Conservation (phyloP, 2,888 invertebrate species). For the Scrobipalpa atriplicella region DNA sequence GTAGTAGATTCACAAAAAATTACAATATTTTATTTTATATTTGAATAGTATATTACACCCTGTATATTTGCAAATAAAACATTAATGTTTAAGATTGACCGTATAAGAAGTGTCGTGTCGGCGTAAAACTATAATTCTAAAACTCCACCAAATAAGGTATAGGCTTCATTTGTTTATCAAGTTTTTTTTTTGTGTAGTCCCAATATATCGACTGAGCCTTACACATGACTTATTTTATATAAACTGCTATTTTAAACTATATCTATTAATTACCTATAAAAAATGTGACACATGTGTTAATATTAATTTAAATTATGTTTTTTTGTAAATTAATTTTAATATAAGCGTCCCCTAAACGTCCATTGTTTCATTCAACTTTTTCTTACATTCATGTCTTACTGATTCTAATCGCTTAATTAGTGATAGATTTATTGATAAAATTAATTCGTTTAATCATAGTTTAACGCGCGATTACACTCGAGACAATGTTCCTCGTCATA, state of each 20-base stretch:
- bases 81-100: no score
- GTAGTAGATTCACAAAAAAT: no score
- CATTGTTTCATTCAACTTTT: neutral
- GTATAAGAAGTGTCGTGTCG: no score
- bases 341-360: conserved; percentile 10
- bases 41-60: no score
- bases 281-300: conserved; percentile 13
- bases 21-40: no score
- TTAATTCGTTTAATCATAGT: conserved; percentile 15
- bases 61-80: no score
- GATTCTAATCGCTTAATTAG: neutral
- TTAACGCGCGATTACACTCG: conserved; percentile 17
- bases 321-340: conserved; percentile 8
- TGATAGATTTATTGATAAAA: conserved; percentile 11
- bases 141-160: no score
- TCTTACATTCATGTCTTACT: neutral
- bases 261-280: neutral
- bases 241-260: neutral
- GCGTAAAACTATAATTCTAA: no score
- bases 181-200: no score
- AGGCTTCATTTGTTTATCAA: no score
- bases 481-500: conserved; percentile 36
- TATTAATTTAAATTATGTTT: conserved; percentile 5
- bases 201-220: no score
- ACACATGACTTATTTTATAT: neutral